Conservation (phyloP, 2,888 invertebrate species). For the Gonocerus acuteangulatus region DNA sequence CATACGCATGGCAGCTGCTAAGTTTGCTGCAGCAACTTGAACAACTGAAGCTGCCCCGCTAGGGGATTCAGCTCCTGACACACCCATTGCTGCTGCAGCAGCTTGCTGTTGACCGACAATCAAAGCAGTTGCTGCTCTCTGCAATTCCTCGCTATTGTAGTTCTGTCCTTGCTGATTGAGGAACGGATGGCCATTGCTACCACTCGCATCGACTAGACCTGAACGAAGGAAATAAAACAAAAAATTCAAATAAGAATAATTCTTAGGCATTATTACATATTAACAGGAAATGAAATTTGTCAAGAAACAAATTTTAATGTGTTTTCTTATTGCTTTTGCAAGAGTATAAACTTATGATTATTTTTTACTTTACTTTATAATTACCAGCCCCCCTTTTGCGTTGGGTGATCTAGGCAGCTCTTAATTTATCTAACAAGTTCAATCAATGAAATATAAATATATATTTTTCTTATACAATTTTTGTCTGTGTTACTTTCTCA, state of each 20-base stretch:
- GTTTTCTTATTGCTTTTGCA: neutral
- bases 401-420: no score
- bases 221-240: neutral
- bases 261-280: no score
- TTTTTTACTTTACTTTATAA: no score
- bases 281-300: neutral
- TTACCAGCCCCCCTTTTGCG: no score
- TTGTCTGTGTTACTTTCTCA: no score
- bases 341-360: no score
- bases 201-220: slow-evolving; percentile 34
- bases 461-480: no score
- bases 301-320: neutral
- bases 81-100: slow-evolving; percentile 48
- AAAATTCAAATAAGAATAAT: neutral
- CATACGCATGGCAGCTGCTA: slow-evolving; percentile 65
- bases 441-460: no score
- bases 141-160: slow-evolving; percentile 40
- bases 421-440: no score
- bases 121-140: slow-evolving; percentile 39
- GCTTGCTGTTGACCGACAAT: slow-evolving; percentile 39
- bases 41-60: slow-evolving; percentile 55
- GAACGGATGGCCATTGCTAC: slow-evolving; percentile 37
- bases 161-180: slow-evolving; percentile 38
- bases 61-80: slow-evolving; percentile 44
- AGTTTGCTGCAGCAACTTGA: slow-evolving; percentile 65